Evolutionary conservation across 2,113 vertebrate genomes (phyloP).

Genomic region (Melanotaenia duboulayi): DNA sequence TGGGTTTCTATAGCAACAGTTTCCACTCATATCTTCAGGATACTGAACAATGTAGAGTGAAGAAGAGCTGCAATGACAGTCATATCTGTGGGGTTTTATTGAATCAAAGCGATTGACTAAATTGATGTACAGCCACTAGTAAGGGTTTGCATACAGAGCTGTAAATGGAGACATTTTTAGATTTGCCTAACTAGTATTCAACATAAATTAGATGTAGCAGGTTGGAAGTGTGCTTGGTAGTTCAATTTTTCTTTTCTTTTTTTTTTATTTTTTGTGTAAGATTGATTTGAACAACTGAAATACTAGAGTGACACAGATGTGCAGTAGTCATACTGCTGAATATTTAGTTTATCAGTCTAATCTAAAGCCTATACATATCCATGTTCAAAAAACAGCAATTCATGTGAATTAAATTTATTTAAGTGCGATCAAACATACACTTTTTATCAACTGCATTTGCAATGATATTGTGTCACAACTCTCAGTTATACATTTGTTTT

Average conservation of each 20-base stretch:
- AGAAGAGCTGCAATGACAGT: slow-evolving; percentile 42
- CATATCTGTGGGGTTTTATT: slow-evolving; percentile 47
- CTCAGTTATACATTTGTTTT: neutral
- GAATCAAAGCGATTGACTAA: slow-evolving; percentile 18
- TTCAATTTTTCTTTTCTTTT: neutral
- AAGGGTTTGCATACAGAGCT: neutral
- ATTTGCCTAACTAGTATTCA: neutral
- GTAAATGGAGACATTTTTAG: neutral
- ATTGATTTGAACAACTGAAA: no score
- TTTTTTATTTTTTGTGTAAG: neutral
- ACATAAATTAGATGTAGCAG: neutral
- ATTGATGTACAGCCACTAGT: neutral
- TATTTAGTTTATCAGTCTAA: neutral
- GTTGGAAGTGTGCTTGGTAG: no score
- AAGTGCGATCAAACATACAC: neutral
- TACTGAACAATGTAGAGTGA: slow-evolving; percentile 53
- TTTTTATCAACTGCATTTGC: neutral
- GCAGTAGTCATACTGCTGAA: neutral
- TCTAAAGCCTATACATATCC: neutral
- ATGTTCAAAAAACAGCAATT: neutral
- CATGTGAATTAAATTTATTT: neutral
- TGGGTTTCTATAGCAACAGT: slow-evolving; percentile 80
- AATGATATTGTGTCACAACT: neutral
- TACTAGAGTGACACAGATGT: neutral
- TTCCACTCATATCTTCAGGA: slow-evolving; percentile 69